Evolutionary conservation across 2,888 invertebrate genomes (phyloP), one percentile per base, ranked within the genome.

Genomic region (Mactromeris polynyma): DNA sequence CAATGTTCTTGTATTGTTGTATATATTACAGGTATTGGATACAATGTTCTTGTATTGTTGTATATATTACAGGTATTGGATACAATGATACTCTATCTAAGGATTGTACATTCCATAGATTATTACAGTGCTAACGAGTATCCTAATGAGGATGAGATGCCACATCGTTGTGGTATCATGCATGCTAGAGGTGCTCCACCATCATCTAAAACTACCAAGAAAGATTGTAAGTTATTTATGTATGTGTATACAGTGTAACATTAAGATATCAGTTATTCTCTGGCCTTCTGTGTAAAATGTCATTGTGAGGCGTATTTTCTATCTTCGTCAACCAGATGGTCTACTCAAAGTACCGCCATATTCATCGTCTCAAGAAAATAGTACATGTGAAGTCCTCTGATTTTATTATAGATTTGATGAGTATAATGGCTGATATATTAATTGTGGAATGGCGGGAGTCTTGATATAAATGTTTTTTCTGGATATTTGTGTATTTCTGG

Each of bases 71-170:
- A 97, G 96, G 97, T 97, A 46, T 96, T 98, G 89, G 98, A 98
- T 96, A 98, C 98, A 81, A 97, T 99, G 89, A 98, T 99, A 82
- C 97, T 99, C 83, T 99, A 99, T 96, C 97, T 99, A 95, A 98
- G 99, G 81, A 97, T 99, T 79, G 99, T 99, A 0, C 99, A 99
- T 97, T 99, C 99, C 0, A 98, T 99, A 84, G 99, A 99, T 97
- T 99, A 99, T 97, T 99, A 99, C 97, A 99, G 99, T 97, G 99
- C 99, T 96, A 99, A 99, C 96, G 99, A 99, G 96, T 99, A 99
- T 97, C 99, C 99, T 0, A 99, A 99, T 95, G 99, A 99, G 97
- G 99, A 99, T 96, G 99, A 99, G 97, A 99, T 99, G 99, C 99
- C 99, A 0, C 99, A 99, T 97, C 97, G 99, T 58, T 99, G 99